Conservation (phyloP, 2,113 vertebrate genomes). For the Buteo buteo region DNA sequence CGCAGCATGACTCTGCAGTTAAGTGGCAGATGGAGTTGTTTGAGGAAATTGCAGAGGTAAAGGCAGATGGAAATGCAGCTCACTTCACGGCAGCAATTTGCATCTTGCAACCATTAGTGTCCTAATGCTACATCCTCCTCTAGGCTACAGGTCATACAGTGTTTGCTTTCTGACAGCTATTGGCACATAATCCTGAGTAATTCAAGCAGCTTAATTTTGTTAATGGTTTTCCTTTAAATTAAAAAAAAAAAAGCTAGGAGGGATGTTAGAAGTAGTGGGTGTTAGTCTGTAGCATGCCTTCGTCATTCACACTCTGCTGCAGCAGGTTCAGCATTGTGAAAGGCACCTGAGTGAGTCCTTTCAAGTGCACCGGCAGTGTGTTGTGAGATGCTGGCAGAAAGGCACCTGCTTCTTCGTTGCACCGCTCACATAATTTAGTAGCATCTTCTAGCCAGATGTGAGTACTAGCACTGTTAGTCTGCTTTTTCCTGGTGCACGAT, state of each 20-base stretch:
- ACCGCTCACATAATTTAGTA: background rate
- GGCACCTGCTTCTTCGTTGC: background rate
- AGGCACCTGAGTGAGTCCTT: background rate
- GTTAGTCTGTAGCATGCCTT: background rate
- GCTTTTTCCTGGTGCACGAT: background rate
- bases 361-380: background rate
- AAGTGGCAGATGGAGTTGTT: slow-evolving; percentile 35
- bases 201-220: background rate
- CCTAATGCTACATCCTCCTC: background rate
- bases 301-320: background rate
- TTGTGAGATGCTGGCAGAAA: background rate
- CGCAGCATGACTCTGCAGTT: slow-evolving; percentile 19
- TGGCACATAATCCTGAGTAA: background rate
- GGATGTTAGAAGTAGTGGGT: background rate
- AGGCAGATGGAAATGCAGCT: slow-evolving; percentile 13
- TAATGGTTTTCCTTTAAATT: background rate
- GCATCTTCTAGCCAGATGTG: background rate
- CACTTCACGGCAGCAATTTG: background rate
- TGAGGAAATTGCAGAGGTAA: background rate
- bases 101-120: background rate
- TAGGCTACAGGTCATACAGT: background rate
- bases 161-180: slow-evolving; percentile 1
- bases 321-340: background rate
- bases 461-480: background rate
- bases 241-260: background rate